Evolutionary conservation across 2,888 invertebrate genomes (phyloP), one percentile per base, ranked within the genome.

Genomic region (Nomada lathburiana): DNA sequence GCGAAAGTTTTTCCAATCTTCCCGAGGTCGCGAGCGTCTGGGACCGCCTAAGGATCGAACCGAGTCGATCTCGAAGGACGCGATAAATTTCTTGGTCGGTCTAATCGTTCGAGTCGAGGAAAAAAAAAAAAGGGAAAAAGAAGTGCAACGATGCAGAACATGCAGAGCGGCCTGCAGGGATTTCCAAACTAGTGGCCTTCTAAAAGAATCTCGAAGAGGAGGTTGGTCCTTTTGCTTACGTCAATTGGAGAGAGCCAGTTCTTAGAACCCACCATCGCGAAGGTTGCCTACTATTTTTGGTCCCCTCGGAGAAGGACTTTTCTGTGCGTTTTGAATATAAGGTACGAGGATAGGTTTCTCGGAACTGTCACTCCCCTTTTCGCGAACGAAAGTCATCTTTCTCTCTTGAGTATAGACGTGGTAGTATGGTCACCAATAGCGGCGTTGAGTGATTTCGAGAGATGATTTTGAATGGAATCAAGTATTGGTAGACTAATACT

Each of bases 1-100:
- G 76, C 11, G 83, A 87, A 86, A 83, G 83, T 86, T 87, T 87
- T 85, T 85, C 85, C 80, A 80, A 85, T 87, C 76, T 77, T 70
- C 77, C 42, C 67, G 70, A 13, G 67, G 74, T 76, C 52, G 71
- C 52, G 67, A 59, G 64, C 23, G 18, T n/a, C 60, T 50, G 65
- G 57, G 59, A 74, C 23, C 73, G 16, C 47, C 67, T 44, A 29
- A 52, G 63, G 36, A 74, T 76, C 64, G 57, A n/a, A 75, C 68
- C 47, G 82, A 65, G 59, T 50, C 42, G 72, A 77, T 80, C 69
- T 55, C 67, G 82, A 85, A 83, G 86, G 83, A 73, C 82, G 76
- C 64, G 83, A 82, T 85, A 78, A 85, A 85, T 85, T 78, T 82
- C 71, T 74, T 23, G 42, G 26, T 44, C 20, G 67, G 50, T 29